Conservation (phyloP, 2,888 invertebrate genomes). For the Melipona beecheii region DNA sequence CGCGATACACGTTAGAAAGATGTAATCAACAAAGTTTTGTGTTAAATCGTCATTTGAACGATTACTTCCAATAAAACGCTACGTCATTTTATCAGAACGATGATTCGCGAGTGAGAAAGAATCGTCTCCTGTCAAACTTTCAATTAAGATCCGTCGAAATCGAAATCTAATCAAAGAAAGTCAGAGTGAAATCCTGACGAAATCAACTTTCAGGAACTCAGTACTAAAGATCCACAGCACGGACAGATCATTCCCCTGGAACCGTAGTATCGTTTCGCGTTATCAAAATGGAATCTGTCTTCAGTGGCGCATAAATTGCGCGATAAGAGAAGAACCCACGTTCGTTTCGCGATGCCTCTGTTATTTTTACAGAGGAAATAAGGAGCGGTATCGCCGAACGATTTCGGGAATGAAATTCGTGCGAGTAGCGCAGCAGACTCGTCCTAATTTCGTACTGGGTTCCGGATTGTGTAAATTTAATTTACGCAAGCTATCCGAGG, state of each 20-base stretch:
- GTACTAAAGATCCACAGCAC: not conserved
- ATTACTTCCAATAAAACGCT: too few species aligned
- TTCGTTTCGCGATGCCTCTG: not conserved
- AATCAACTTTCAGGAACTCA: not conserved
- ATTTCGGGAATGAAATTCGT: not conserved
- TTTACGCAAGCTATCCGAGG: conserved; percentile 58
- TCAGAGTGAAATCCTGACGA: not conserved
- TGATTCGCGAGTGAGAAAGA: too few species aligned
- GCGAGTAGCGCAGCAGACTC: conserved; percentile 20
- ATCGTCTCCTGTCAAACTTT: not conserved
- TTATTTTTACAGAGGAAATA: not conserved
- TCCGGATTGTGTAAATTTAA: conserved; percentile 49
- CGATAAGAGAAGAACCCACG: conserved; percentile 11
- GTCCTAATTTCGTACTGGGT: conserved; percentile 52
- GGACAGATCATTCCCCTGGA: not conserved
- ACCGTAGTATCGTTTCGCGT: conserved; percentile 1
- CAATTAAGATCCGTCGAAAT: not conserved
- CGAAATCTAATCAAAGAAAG: too few species aligned
- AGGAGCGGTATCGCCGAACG: not conserved
- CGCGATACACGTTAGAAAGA: too few species aligned
- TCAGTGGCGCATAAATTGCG: conserved; percentile 16
- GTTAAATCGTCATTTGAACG: too few species aligned
- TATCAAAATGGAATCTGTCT: conserved; percentile 15
- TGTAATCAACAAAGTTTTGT: too few species aligned
- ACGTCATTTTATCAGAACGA: too few species aligned